Evolutionary conservation across 2,113 vertebrate genomes (phyloP), one percentile per base, ranked within the genome.

Genomic region (Pluvianellus socialis): DNA sequence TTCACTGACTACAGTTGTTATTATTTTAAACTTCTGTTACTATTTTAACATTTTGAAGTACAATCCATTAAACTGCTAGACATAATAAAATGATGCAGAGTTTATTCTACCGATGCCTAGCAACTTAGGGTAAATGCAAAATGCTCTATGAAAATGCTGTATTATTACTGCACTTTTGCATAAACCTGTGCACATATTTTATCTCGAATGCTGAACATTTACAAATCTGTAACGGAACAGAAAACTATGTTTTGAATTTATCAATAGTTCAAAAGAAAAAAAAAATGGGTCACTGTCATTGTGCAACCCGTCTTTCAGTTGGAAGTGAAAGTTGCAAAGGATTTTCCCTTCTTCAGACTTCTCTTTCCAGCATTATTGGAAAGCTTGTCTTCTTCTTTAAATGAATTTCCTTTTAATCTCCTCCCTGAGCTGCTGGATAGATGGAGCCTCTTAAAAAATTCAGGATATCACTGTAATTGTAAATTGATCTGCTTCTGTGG

Each of bases 391-490:
- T 97, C 86, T 98, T 96, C 86, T 93, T 98, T 98, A 98, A 99
- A 98, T 98, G 96, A 97, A 97, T 96, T 98, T 97, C 96, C 95
- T 97, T 98, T 98, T 98, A 98, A 98, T 98, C 98, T 98, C 95
- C 97, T 98, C 97, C 97, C 95, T 97, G 97, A 97, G 96, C 98
- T 98, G 96, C 98, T 91, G 80, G 86, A 94, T 63, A 96, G 92
- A 92, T 94, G 71, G 47, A 98, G 98, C 97, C 98, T 98, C 98
- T 98, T 99, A 98, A 98, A 98, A 98, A 98, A 99, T 97, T 98
- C 98, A 98, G 96, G 94, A 68, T 97, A 98, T 97, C 90, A 83
- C 83, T 96, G 68, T 96, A 97, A 97, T 94, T 95, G 92, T 96
- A 97, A 95, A 98, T 95, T 95, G 97, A 98, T 96, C 97, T 96